Evolutionary conservation across 2,888 invertebrate genomes (phyloP).

Genomic region (Pristionchus exspectatus): DNA sequence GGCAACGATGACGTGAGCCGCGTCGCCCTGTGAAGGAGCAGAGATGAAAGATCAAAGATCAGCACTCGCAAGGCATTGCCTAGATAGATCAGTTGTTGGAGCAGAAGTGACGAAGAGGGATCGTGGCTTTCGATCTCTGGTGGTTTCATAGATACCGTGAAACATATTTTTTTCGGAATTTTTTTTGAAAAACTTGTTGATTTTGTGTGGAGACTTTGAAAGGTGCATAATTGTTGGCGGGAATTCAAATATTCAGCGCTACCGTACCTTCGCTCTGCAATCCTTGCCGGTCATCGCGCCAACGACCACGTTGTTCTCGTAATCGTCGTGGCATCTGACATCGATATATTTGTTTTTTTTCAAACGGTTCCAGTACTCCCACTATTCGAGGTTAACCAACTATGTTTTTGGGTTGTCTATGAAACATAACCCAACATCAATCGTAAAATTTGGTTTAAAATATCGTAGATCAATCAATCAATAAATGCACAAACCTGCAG

Average conservation of each 20-base stretch:
- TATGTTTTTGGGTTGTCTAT: background rate
- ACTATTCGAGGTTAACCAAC: background rate
- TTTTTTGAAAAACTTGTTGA: too few relatives aligned
- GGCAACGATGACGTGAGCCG: conserved; percentile 72
- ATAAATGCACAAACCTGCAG: conserved; percentile 82
- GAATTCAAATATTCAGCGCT: background rate
- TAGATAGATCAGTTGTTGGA: background rate
- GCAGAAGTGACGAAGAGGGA: background rate
- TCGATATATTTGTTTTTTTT: background rate
- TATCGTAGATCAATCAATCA: background rate
- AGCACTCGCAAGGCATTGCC: too few relatives aligned
- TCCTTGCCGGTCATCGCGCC: conserved; percentile 79
- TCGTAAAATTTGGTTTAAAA: background rate
- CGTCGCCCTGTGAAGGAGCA: conserved; percentile 60
- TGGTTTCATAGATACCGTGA: background rate
- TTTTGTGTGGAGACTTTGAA: conserved; percentile 12
- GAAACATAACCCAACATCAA: background rate
- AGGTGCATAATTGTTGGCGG: background rate
- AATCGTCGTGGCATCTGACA: conserved; percentile 84
- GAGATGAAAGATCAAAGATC: background rate
- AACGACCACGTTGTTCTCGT: conserved; percentile 78
- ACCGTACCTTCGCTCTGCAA: conserved; percentile 75
- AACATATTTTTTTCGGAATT: background rate
- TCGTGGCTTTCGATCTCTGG: too few relatives aligned
- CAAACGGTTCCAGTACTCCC: background rate